Percentiles rank a stretch among this genome's conserved stretches.
phyloP scores from a whole-genome alignment of 2,113 vertebrate genomes.

The Bambusicola thoracicus region DNA sequence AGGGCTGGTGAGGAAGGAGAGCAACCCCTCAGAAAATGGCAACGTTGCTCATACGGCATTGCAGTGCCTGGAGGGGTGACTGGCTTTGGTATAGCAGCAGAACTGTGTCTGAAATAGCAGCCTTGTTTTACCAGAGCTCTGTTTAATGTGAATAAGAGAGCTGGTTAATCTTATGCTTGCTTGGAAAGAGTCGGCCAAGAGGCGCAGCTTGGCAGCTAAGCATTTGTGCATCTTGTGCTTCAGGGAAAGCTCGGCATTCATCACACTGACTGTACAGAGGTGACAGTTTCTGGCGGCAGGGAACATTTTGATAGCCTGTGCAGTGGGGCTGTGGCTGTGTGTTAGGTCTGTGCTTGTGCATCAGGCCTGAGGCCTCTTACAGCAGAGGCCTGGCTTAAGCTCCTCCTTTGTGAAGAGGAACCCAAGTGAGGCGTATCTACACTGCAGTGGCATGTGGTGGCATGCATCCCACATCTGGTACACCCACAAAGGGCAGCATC shows the following conservation, averaged over 20 bases:
- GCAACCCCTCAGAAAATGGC: background rate
- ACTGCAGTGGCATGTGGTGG: background rate
- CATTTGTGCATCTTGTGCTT: background rate
- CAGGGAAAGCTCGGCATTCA: background rate
- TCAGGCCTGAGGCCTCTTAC: background rate
- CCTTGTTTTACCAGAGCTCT: background rate
- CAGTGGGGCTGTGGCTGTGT: background rate
- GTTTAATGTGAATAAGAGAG: background rate
- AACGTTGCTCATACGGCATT: rapidly evolving
- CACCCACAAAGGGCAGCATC: background rate
- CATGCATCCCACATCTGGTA: rapidly evolving
- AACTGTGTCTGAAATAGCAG: background rate
- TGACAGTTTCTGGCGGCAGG: background rate
- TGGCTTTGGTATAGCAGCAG: background rate
- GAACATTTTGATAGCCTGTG: background rate
- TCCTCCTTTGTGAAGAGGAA: background rate
- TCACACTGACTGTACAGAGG: rapidly evolving
- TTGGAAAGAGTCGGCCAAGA: background rate
- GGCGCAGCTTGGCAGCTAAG: background rate
- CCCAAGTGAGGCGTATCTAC: rapidly evolving
- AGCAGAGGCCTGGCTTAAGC: background rate
- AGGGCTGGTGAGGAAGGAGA: background rate
- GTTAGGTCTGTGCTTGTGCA: background rate
- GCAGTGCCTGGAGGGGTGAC: background rate
- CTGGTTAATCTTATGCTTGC: background rate